Evolutionary conservation across 2,113 vertebrate genomes (phyloP).

Genomic region (Petromus typicus): DNA sequence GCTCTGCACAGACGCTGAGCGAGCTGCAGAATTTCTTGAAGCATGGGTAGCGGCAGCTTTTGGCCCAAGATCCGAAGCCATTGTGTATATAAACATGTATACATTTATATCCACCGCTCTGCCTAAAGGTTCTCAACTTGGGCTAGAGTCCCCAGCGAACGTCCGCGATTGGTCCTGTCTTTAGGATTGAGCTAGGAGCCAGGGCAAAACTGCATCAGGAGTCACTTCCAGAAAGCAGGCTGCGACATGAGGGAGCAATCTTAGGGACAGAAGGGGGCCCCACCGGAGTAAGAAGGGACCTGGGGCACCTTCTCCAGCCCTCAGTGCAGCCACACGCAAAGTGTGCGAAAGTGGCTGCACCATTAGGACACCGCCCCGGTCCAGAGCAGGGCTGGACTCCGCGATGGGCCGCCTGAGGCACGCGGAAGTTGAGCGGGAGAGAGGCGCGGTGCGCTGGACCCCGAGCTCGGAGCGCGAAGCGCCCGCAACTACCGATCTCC

Average conservation of each 20-base stretch:
- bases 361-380: rapidly evolving
- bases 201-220: not conserved
- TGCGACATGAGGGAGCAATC: not conserved
- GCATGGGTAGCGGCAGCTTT: not conserved
- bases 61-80: not conserved
- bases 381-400: not conserved
- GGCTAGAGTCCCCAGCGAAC: not conserved
- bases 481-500: not conserved
- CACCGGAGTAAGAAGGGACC: not conserved
- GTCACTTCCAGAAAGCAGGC: not conserved
- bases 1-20: not conserved
- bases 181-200: not conserved
- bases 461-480: not conserved
- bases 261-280: not conserved
- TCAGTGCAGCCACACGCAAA: not conserved
- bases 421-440: too few relatives aligned
- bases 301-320: not conserved
- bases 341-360: not conserved
- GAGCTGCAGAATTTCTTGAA: not conserved
- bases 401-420: not conserved
- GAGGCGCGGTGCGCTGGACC: not conserved
- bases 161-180: rapidly evolving
- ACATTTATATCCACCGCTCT: not conserved
- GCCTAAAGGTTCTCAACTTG: not conserved
- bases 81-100: rapidly evolving